A percentile compares a stretch with the other conserved stretches of the same genome.
These are phyloP conservation scores for Drosophila nannoptera DNA, from an alignment of 1,140 invertebrate species.

Conservation along the genomic window DNA sequence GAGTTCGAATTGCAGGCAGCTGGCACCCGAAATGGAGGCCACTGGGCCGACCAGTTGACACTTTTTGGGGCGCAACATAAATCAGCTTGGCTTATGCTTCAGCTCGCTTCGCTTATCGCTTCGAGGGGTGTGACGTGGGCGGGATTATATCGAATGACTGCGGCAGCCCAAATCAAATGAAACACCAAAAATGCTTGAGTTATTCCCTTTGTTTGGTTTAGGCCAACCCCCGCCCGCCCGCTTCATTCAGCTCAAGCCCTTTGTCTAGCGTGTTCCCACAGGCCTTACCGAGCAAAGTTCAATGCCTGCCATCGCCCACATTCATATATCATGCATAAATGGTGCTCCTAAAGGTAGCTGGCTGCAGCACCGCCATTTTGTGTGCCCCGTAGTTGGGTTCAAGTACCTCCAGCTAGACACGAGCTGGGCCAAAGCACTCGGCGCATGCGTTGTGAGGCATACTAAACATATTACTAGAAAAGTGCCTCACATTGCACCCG, in stretches of 20 bases:
- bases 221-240: neutral
- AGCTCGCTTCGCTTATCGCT: constrained; percentile 47
- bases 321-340: constrained; percentile 53
- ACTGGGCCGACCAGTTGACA: constrained; percentile 63
- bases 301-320: constrained; percentile 53
- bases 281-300: constrained; percentile 39
- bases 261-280: constrained; percentile 31
- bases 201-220: too few species aligned
- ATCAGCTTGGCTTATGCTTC: constrained; percentile 56
- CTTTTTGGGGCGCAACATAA: constrained; percentile 69
- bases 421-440: constrained; percentile 42
- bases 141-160: neutral
- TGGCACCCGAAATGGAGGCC: constrained; percentile 66
- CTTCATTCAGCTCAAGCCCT: constrained; percentile 4
- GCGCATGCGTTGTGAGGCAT: constrained; percentile 52
- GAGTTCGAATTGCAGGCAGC: constrained; percentile 73
- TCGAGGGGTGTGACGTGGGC: constrained; percentile 19
- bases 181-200: constrained; percentile 4
- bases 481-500: constrained; percentile 46
- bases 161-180: neutral
- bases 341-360: constrained; percentile 45
- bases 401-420: constrained; percentile 60
- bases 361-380: constrained; percentile 59
- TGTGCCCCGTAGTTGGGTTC: constrained; percentile 48
- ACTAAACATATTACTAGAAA: constrained; percentile 37